Percentiles rank a stretch among this genome's conserved stretches.
Evolutionary conservation across 2,888 invertebrate genomes (phyloP).

Genomic region (Orchesellides sinensis): DNA sequence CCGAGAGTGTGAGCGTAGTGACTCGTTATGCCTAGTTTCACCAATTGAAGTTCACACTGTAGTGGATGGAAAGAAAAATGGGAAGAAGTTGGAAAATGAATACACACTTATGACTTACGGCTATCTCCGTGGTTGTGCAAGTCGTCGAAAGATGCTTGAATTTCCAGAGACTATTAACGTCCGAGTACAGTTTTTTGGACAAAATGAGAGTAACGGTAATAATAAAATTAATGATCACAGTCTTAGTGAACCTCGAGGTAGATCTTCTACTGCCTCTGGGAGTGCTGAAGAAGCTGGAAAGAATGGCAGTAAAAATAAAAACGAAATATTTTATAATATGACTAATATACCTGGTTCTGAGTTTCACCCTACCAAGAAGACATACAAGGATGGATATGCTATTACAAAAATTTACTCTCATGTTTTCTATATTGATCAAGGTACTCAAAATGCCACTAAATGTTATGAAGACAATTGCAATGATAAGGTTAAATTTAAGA

Average conservation of each 20-base stretch:
- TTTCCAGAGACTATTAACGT: conserved; percentile 69
- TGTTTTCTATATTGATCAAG: conserved; percentile 72
- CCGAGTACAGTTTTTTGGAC: conserved; percentile 51
- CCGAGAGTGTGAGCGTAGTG: conserved; percentile 65
- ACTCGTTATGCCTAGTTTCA: conserved; percentile 72
- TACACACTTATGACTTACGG: conserved; percentile 64
- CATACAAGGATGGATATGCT: conserved; percentile 64
- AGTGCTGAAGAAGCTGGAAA: background rate
- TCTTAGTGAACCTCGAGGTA: conserved; percentile 1
- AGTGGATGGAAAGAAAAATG: conserved; percentile 67
- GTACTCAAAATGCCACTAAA: conserved; percentile 67
- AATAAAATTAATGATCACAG: conserved; percentile 8
- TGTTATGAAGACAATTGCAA: conserved; percentile 72
- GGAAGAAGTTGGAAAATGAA: conserved; percentile 54
- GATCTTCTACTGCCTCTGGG: background rate
- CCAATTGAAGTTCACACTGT: conserved; percentile 69
- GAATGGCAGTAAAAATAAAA: conserved; percentile 34
- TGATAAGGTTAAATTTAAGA: conserved; percentile 53
- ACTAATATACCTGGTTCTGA: conserved; percentile 40
- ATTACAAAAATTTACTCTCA: conserved; percentile 69
- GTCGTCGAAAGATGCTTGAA: conserved; percentile 67
- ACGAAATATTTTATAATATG: conserved; percentile 51
- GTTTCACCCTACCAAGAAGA: conserved; percentile 56
- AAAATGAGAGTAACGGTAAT: conserved; percentile 28
- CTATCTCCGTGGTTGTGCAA: conserved; percentile 72